Conservation (phyloP, 2,113 vertebrate species). For the Raja brachyura region DNA sequence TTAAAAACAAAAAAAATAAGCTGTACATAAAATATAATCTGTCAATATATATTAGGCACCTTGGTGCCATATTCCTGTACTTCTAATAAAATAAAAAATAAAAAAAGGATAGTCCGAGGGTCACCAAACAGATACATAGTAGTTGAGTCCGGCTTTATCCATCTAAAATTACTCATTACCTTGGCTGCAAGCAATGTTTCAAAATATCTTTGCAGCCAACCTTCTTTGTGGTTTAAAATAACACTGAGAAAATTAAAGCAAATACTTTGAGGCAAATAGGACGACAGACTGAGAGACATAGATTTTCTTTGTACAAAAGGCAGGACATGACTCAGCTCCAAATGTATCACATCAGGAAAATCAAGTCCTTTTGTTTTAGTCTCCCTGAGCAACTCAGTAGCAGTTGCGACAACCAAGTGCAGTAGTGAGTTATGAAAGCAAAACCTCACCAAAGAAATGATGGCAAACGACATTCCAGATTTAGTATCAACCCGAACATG, state of each 20-base stretch:
- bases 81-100: no score
- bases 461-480: background rate
- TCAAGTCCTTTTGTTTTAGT: background rate
- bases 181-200: background rate
- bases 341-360: background rate
- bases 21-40: no score
- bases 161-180: background rate
- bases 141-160: background rate
- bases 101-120: no score
- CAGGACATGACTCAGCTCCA: slow-evolving; percentile 7
- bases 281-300: background rate
- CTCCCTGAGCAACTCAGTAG: background rate
- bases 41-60: no score
- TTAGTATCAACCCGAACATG: background rate
- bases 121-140: no score
- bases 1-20: no score
- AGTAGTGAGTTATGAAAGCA: background rate
- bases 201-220: background rate
- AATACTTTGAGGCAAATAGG: background rate
- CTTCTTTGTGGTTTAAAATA: background rate
- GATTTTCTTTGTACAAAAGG: slow-evolving; percentile 8
- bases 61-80: no score
- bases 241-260: background rate
- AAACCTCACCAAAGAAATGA: background rate
- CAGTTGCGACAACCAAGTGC: background rate